Conservation (phyloP, 2,888 invertebrate species). For the Agrochola lychnidis region DNA sequence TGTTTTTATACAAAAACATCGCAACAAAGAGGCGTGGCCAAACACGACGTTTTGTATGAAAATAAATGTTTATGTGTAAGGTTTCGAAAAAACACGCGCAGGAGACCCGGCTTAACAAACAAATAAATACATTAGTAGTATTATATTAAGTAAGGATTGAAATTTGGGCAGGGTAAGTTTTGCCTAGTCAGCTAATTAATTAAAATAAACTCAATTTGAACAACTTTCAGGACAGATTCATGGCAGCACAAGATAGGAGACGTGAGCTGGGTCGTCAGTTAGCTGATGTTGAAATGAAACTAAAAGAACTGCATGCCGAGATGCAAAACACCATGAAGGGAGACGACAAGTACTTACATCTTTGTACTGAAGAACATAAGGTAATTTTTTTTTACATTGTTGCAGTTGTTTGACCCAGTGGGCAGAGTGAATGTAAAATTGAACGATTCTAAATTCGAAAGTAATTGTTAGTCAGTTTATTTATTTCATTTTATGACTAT, state of each 20-base stretch:
- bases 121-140: no score
- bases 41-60: no score
- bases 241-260: slow-evolving; percentile 92
- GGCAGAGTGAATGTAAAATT: background rate
- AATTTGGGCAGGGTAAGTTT: no score
- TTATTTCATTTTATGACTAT: background rate
- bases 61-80: no score
- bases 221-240: slow-evolving; percentile 90
- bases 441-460: background rate
- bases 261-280: slow-evolving; percentile 92
- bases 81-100: no score
- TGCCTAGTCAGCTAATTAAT: no score
- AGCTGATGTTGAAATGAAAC: slow-evolving; percentile 90
- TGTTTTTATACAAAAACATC: no score
- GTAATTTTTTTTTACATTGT: slow-evolving; percentile 70
- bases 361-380: slow-evolving; percentile 93
- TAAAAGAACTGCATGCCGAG: slow-evolving; percentile 94
- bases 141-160: no score
- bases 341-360: slow-evolving; percentile 93
- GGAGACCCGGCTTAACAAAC: no score
- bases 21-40: no score
- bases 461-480: background rate
- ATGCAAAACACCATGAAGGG: slow-evolving; percentile 94
- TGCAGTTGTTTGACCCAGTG: background rate
- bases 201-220: no score